These are phyloP conservation scores for Callimorpha dominula DNA, from an alignment of 2,888 invertebrate species.

Conservation along the genomic window DNA sequence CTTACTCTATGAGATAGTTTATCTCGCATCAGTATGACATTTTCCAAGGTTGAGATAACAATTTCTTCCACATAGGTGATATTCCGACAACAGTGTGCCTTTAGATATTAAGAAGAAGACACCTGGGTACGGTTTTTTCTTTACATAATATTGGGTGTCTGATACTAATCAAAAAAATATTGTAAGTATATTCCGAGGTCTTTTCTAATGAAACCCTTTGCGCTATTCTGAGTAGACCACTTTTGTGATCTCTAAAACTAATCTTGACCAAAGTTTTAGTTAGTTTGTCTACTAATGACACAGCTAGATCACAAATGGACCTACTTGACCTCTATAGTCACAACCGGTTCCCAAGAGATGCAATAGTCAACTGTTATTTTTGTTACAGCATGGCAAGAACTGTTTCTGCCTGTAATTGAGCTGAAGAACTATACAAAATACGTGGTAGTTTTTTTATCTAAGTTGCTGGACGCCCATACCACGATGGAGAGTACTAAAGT, in stretches of 20 bases:
- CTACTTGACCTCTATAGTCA: too few relatives aligned
- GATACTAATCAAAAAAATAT: background rate
- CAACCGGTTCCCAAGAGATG: too few relatives aligned
- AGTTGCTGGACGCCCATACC: conserved; percentile 78
- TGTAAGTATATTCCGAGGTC: background rate
- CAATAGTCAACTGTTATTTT: background rate
- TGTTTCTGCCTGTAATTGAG: conserved; percentile 91
- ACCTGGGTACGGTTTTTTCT: background rate
- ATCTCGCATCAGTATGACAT: conserved; percentile 58
- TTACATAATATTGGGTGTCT: background rate
- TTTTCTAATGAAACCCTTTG: background rate
- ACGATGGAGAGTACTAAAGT: conserved; percentile 73
- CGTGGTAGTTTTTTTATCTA: conserved; percentile 88
- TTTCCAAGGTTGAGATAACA: conserved; percentile 56
- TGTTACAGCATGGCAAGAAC: conserved; percentile 90
- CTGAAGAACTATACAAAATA: conserved; percentile 90
- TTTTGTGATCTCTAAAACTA: background rate
- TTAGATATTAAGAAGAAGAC: background rate
- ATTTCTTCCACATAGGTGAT: conserved; percentile 3
- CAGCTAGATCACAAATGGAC: background rate
- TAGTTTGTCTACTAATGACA: background rate
- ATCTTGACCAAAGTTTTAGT: background rate
- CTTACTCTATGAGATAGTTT: conserved; percentile 36
- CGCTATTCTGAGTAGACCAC: background rate
- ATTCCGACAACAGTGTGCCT: background rate